Evolutionary conservation across 2,888 invertebrate species (phyloP), one percentile per base, ranked within the genome.

Genomic region (Crematogaster levior): DNA sequence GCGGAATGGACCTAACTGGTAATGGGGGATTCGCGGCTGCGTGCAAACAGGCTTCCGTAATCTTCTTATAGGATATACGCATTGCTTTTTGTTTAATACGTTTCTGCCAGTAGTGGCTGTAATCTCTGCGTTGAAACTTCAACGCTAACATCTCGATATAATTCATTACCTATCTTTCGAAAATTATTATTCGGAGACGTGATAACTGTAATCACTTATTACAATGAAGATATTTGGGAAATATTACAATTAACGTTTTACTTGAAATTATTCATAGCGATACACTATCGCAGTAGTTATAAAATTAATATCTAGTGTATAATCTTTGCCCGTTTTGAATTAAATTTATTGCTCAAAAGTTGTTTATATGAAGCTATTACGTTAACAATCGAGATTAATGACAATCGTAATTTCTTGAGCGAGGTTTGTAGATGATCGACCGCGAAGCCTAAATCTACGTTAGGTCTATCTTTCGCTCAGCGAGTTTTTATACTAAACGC

Each of bases 1-100:
- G 84, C 84, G 81, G 88, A 88, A 84, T 83, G 83, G 82, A 88
- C 85, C 84, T 86, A 89, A 84, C 84, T 80, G 74, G 66, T 75
- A 80, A 77, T 68, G 5, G 77, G 30, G 53, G 56, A 77, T 77
- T 56, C 63, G 70, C 70, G 70, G 77, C 56, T 18, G 34, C 43
- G 43, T 68, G 48, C 63, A 75, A 63, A 70, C 53, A 79, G 77
- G 56, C 77, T 79, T 79, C 56, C 77, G 70, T 79, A 79, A 77
- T 77, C 77, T 79, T 79, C 70, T 79, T 79, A 79, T 40, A 34
- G 43, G 34, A 68, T 79, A 63, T 65, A 51, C 51, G 51, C 63
- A n/a, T 24, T 12, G 65, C 74, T 65, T 65, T 75, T 68, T 43
- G 72, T 56, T 79, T 56, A 56, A 79, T 68, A 79, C 43, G 18